A percentile compares a stretch with the other conserved stretches of the same genome.
These are phyloP conservation scores for Cyphomyrmex costatus DNA, from an alignment of 1,140 invertebrate genomes.

Conservation along the genomic window DNA sequence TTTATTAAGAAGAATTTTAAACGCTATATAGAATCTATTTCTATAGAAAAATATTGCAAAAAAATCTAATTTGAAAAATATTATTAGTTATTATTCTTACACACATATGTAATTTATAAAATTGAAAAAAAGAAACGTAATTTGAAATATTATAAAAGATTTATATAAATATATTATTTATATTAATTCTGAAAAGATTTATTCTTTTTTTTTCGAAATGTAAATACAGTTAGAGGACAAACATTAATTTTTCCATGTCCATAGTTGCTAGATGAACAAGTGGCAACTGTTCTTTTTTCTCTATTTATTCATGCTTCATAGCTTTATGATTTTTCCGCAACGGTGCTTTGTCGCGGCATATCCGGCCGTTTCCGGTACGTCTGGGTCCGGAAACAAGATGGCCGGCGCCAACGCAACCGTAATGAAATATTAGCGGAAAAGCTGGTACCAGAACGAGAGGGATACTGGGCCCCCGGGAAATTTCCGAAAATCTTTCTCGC, in stretches of 20 bases:
- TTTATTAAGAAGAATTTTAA: not conserved
- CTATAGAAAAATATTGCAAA: not conserved
- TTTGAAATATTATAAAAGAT: not conserved
- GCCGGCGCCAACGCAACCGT: slow-evolving; percentile 78
- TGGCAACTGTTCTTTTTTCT: slow-evolving; percentile 67
- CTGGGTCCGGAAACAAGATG: slow-evolving; percentile 85
- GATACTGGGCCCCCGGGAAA: slow-evolving; percentile 81
- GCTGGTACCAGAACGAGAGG: slow-evolving; percentile 73
- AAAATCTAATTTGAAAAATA: not conserved
- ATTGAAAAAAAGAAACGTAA: not conserved
- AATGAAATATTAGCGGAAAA: slow-evolving; percentile 86
- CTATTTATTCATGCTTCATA: slow-evolving; percentile 85
- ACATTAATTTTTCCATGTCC: slow-evolving; percentile 14
- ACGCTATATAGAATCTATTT: not conserved
- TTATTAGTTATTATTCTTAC: too few relatives aligned
- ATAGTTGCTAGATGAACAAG: slow-evolving; percentile 31
- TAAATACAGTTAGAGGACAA: not conserved
- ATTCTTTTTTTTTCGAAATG: not conserved
- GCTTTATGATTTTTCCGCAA: slow-evolving; percentile 84
- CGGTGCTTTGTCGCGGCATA: slow-evolving; percentile 84
- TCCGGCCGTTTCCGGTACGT: slow-evolving; percentile 83
- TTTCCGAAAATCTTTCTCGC: slow-evolving; percentile 81
- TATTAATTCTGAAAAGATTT: not conserved
- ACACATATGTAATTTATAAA: too few relatives aligned
- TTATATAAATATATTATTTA: not conserved